A percentile compares a stretch with the other conserved stretches of the same genome.
Evolutionary conservation across 2,888 invertebrate species (phyloP).

Genomic region (Smittia sp.): DNA sequence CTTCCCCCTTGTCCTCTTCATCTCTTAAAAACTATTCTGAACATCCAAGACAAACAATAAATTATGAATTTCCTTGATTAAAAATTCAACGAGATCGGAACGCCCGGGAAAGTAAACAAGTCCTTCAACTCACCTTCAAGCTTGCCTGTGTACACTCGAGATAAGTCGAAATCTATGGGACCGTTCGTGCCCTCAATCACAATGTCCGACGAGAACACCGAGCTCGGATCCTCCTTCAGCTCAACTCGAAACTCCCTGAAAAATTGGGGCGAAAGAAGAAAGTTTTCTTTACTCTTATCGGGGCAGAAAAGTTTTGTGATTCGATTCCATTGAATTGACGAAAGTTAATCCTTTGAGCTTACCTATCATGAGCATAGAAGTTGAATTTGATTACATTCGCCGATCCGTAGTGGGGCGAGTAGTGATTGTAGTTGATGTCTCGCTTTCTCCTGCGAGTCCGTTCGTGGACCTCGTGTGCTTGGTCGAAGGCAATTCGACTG

Average conservation of each 20-base stretch:
- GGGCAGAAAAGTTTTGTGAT: not conserved
- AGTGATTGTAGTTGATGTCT: conserved; percentile 46
- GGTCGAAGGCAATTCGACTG: conserved; percentile 56
- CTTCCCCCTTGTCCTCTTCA: not conserved
- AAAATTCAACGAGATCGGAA: not conserved
- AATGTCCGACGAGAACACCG: conserved; percentile 72
- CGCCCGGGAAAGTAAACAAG: not conserved
- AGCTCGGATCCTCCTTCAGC: conserved; percentile 68
- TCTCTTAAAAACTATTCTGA: not conserved
- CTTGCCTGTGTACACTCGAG: conserved; percentile 71
- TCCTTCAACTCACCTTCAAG: conserved; percentile 64
- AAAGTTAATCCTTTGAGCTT: conserved; percentile 43
- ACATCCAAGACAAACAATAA: not conserved
- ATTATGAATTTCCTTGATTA: conserved; percentile 4
- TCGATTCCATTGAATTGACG: not conserved
- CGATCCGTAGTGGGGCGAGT: conserved; percentile 46
- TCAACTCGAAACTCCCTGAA: conserved; percentile 74
- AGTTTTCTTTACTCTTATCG: not conserved
- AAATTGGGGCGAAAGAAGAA: conserved; percentile 44
- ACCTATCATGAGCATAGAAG: conserved; percentile 55
- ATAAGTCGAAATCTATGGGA: conserved; percentile 67
- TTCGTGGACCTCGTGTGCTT: conserved; percentile 52
- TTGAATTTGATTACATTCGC: conserved; percentile 52
- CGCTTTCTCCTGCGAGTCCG: conserved; percentile 51
- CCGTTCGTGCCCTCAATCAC: conserved; percentile 72